Evolutionary conservation across 2,113 vertebrate genomes (phyloP).

Genomic region (Lucifuga dentata): DNA sequence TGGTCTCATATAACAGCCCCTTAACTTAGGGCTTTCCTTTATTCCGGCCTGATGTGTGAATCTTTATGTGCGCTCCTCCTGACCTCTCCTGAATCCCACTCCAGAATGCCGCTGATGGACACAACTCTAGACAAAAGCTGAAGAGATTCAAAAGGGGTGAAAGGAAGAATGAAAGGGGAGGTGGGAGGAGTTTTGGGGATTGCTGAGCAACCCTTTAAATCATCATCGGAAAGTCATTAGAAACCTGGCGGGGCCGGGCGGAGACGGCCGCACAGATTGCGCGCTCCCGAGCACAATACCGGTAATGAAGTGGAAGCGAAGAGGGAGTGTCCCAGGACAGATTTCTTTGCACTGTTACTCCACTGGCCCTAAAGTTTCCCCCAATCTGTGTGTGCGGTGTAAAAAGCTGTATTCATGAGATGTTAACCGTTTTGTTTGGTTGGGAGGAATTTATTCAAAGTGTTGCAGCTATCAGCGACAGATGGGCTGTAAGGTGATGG

Average conservation of each 20-base stretch:
- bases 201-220: constrained; percentile 77
- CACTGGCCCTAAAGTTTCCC: constrained; percentile 71
- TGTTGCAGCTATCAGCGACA: constrained; percentile 78
- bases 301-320: constrained; percentile 84
- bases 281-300: constrained; percentile 76
- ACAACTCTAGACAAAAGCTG: constrained; percentile 76
- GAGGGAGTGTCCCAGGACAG: constrained; percentile 69
- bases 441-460: constrained; percentile 81
- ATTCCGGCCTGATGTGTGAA: constrained; percentile 66
- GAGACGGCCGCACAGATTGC: constrained; percentile 84
- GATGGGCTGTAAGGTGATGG: constrained; percentile 76
- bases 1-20: constrained; percentile 27
- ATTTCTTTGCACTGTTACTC: constrained; percentile 80
- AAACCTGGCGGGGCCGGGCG: constrained; percentile 81
- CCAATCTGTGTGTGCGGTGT: constrained; percentile 71
- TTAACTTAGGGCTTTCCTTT: constrained; percentile 47
- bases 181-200: constrained; percentile 30
- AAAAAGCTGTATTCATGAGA: constrained; percentile 84
- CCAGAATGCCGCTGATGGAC: constrained; percentile 59
- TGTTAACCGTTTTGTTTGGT: constrained; percentile 83
- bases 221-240: constrained; percentile 87
- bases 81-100: constrained; percentile 63
- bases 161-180: constrained; percentile 75
- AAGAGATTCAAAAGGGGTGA: constrained; percentile 67
- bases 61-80: constrained; percentile 59